Percentiles rank a stretch among this genome's conserved stretches.
Evolutionary conservation across 2,888 invertebrate genomes (phyloP).

Genomic region (Caenorhabditis sp.): DNA sequence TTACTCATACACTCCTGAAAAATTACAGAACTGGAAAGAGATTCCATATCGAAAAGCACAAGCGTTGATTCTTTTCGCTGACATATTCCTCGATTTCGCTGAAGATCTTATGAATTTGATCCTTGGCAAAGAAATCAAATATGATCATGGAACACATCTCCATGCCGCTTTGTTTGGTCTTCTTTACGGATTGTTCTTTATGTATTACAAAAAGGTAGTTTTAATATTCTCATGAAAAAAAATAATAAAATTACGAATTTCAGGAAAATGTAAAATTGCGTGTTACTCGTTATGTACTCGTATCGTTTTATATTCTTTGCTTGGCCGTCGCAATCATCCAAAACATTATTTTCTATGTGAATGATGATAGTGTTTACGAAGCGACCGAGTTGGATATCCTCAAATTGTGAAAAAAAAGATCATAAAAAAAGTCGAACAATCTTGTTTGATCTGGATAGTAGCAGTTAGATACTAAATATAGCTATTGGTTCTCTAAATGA

Average conservation of each 20-base stretch:
- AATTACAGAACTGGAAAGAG: background rate
- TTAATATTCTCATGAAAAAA: background rate
- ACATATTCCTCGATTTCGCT: background rate
- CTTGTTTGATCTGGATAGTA: no score
- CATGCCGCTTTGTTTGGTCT: background rate
- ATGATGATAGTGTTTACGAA: no score
- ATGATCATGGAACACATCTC: background rate
- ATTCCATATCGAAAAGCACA: background rate
- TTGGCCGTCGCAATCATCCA: no score
- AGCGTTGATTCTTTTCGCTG: background rate
- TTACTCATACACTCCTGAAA: no score
- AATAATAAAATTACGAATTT: background rate
- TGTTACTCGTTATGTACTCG: no score
- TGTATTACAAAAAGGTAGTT: background rate
- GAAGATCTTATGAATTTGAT: background rate
- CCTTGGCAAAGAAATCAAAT: background rate
- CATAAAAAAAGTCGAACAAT: no score
- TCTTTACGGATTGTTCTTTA: background rate
- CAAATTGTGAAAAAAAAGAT: no score
- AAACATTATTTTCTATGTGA: no score
- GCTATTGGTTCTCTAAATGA: no score
- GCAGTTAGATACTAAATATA: no score
- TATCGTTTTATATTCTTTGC: no score
- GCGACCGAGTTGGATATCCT: no score
- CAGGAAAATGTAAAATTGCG: background rate